Percentiles rank a stretch among this genome's conserved stretches.
These are phyloP conservation scores for Nasonovia ribisnigri DNA, from an alignment of 2,888 invertebrate genomes.

Conservation along the genomic window DNA sequence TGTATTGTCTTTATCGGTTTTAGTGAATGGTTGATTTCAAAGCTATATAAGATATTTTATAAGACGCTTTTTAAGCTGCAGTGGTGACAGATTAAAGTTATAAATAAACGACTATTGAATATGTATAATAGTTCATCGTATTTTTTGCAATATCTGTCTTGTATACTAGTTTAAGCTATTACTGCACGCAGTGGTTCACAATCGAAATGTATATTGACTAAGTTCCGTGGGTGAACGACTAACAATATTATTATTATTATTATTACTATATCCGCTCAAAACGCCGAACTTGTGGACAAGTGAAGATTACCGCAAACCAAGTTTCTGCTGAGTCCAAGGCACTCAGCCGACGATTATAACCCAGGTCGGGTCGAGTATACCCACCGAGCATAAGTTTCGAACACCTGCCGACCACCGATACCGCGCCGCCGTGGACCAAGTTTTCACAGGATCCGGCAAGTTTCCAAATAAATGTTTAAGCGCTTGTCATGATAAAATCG, in stretches of 20 bases:
- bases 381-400: slow-evolving; percentile 10
- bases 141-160: not conserved
- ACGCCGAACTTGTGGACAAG: slow-evolving; percentile 3
- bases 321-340: slow-evolving; percentile 7
- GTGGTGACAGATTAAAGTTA: not conserved
- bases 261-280: not conserved
- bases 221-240: not conserved
- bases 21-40: not conserved
- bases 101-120: not conserved
- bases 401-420: slow-evolving; percentile 31
- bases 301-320: slow-evolving; percentile 29
- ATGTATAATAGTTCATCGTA: not conserved
- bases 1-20: not conserved
- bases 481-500: not conserved
- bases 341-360: slow-evolving; percentile 19
- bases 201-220: not conserved
- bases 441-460: not conserved
- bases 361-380: not conserved
- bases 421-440: not conserved
- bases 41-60: too few species aligned
- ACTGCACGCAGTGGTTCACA: not conserved
- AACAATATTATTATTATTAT: slow-evolving; percentile 1
- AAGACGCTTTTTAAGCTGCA: not conserved
- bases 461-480: not conserved
- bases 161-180: not conserved